Evolutionary conservation across 2,797 vertebrate species (phyloP).

Genomic region (Momotus momota): DNA sequence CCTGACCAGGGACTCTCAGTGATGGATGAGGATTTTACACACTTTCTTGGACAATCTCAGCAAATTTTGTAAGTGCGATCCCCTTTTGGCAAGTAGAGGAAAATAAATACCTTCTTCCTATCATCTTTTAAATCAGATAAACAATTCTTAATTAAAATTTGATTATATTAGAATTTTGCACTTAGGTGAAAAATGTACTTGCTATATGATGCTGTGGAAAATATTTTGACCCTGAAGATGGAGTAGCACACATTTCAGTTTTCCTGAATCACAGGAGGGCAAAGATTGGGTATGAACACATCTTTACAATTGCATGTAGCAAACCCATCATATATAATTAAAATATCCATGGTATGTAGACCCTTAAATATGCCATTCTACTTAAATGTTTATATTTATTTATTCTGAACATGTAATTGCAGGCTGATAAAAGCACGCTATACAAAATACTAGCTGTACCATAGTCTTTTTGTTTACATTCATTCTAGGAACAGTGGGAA

Average conservation of each 20-base stretch:
- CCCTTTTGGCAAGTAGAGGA: constrained; percentile 78
- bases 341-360: not conserved
- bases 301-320: constrained; percentile 21
- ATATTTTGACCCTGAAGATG: constrained; percentile 23
- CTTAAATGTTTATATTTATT: not conserved
- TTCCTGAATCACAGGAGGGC: not conserved
- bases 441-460: not conserved
- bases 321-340: not conserved
- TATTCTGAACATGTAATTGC: not conserved
- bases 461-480: not conserved
- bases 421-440: not conserved
- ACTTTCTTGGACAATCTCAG: constrained; percentile 90
- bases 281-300: not conserved
- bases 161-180: constrained; percentile 44
- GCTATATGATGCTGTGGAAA: not conserved
- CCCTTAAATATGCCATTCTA: not conserved
- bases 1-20: constrained; percentile 87
- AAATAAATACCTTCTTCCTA: constrained; percentile 77
- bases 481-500: not conserved
- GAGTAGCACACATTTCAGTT: not conserved
- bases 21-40: constrained; percentile 92
- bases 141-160: constrained; percentile 70
- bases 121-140: constrained; percentile 61
- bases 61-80: constrained; percentile 83
- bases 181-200: not conserved